Evolutionary conservation across 2,113 vertebrate species (phyloP).

Genomic region (Halichoeres trimaculatus): DNA sequence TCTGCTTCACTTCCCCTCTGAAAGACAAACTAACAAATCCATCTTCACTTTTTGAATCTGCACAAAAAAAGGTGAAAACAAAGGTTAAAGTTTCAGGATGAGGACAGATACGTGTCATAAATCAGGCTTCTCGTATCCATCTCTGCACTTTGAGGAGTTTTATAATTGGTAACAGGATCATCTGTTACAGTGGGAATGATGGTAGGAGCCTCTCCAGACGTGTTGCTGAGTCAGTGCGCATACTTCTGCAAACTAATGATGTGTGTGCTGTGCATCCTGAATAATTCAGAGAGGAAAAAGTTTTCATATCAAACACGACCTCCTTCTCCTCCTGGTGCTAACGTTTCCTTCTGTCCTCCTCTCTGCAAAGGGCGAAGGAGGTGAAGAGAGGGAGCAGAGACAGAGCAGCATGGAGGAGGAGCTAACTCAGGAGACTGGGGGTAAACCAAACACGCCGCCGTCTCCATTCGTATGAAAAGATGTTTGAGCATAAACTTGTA

Average conservation of each 20-base stretch:
- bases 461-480: too few species aligned
- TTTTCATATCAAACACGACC: not conserved
- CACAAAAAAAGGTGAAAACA: too few species aligned
- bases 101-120: too few species aligned
- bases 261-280: not conserved
- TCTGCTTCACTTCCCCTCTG: too few species aligned
- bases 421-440: slow-evolving; percentile 68
- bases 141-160: slow-evolving; percentile 1
- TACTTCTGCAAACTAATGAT: not conserved
- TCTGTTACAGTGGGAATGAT: not conserved
- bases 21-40: too few species aligned
- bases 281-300: not conserved
- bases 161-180: slow-evolving; percentile 4
- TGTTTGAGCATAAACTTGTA: too few species aligned
- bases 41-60: too few species aligned
- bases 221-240: not conserved
- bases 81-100: too few species aligned
- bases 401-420: slow-evolving; percentile 78
- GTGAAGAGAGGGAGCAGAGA: slow-evolving; percentile 84
- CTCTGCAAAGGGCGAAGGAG: slow-evolving; percentile 82
- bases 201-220: not conserved
- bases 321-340: slow-evolving; percentile 11
- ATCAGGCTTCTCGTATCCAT: not conserved
- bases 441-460: slow-evolving; percentile 69
- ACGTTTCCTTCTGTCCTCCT: slow-evolving; percentile 41